Evolutionary conservation across 1,140 invertebrate genomes (phyloP).

Genomic region (Armadillidium nasatum): DNA sequence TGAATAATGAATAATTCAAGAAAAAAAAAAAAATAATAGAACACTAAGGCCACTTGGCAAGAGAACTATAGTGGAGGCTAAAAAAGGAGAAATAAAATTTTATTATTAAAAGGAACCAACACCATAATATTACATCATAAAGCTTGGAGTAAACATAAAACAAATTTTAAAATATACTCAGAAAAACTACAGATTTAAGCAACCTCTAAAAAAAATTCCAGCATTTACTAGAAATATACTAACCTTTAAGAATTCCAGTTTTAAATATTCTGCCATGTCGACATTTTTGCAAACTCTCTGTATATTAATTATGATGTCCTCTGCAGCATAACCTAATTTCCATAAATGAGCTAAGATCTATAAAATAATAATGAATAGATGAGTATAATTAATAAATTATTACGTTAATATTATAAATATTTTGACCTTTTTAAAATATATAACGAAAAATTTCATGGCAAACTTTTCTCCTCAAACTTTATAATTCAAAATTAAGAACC

Average conservation of each 20-base stretch:
- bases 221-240: constrained; percentile 23
- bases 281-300: constrained; percentile 88
- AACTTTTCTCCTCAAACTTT: no score
- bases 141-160: background rate
- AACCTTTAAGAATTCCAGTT: constrained; percentile 82
- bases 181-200: background rate
- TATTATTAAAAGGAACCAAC: background rate
- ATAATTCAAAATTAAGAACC: no score
- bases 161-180: background rate
- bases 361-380: no score
- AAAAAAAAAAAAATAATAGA: no score
- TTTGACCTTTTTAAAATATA: no score
- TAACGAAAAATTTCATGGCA: no score
- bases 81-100: background rate
- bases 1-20: no score
- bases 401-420: no score
- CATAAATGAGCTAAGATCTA: constrained; percentile 79
- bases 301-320: constrained; percentile 93
- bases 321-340: constrained; percentile 88
- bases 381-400: no score
- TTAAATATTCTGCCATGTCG: constrained; percentile 71
- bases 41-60: no score
- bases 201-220: background rate
- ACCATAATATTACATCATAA: background rate
- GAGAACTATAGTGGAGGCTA: no score